Evolutionary conservation across 2,113 vertebrate genomes (phyloP).

Genomic region (Columbina picui): DNA sequence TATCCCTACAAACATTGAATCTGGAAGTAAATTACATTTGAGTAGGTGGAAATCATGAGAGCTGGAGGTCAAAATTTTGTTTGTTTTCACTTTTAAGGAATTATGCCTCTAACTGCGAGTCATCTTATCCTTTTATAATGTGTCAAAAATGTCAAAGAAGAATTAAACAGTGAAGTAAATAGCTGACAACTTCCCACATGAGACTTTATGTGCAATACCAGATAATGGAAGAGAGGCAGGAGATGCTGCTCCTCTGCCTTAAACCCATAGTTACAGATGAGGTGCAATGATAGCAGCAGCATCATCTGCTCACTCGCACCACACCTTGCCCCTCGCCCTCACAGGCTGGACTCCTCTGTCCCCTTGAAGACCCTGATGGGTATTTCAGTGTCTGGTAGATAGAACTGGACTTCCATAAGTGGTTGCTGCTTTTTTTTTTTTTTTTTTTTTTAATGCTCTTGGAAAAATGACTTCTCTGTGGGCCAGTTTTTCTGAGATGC

Average conservation of each 20-base stretch:
- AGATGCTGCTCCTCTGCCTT: not conserved
- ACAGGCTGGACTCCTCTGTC: not conserved
- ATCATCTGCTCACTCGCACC: fast-evolving
- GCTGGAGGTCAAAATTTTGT: not conserved
- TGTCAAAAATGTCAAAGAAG: not conserved
- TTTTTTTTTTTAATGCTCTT: not conserved
- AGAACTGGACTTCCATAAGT: not conserved
- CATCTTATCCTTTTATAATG: not conserved
- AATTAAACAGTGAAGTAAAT: not conserved
- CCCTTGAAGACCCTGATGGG: not conserved
- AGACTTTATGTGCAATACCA: not conserved
- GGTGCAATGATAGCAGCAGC: not conserved
- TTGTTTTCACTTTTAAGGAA: not conserved
- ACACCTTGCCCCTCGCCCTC: not conserved
- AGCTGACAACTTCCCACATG: fast-evolving
- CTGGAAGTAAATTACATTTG: not conserved
- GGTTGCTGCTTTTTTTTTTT: not conserved
- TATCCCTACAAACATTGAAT: fast-evolving
- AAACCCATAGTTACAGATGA: not conserved
- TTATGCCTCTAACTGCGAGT: not conserved
- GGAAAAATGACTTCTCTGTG: not conserved
- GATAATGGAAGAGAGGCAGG: not conserved
- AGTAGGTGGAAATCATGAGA: not conserved
- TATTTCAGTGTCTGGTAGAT: not conserved
- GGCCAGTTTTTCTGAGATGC: not conserved